These are phyloP conservation scores for Busseola fusca DNA, from an alignment of 2,888 invertebrate genomes.

Conservation along the genomic window DNA sequence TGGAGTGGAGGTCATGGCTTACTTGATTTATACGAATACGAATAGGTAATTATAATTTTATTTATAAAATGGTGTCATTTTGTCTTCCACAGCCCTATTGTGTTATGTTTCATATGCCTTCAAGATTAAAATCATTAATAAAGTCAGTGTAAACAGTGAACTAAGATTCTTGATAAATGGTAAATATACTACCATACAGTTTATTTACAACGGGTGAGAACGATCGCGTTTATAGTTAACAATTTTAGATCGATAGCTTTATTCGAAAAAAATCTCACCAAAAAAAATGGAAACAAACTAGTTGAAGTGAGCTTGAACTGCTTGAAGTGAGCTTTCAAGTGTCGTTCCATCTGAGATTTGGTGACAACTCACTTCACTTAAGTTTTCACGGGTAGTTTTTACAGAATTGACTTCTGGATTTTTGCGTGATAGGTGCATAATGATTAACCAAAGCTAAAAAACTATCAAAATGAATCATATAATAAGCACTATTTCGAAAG, in stretches of 20 bases:
- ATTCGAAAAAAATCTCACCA: not conserved
- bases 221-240: not conserved
- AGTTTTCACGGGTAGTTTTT: not conserved
- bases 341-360: not conserved
- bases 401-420: not conserved
- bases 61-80: not conserved
- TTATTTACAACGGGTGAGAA: constrained; percentile 17
- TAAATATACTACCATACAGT: not conserved
- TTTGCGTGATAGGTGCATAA: not conserved
- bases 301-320: not conserved
- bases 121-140: not conserved
- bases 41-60: not conserved
- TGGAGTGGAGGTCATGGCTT: constrained; percentile 34
- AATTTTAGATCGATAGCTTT: not conserved
- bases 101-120: not conserved
- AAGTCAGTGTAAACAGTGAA: not conserved
- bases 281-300: too few species aligned
- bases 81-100: not conserved
- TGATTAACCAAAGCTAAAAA: not conserved
- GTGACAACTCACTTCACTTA: not conserved
- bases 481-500: not conserved
- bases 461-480: not conserved
- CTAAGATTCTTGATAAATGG: not conserved
- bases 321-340: not conserved
- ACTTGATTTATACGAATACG: constrained; percentile 25